Evolutionary conservation across 2,888 invertebrate species (phyloP).

Genomic region (Esperia sulphurella): DNA sequence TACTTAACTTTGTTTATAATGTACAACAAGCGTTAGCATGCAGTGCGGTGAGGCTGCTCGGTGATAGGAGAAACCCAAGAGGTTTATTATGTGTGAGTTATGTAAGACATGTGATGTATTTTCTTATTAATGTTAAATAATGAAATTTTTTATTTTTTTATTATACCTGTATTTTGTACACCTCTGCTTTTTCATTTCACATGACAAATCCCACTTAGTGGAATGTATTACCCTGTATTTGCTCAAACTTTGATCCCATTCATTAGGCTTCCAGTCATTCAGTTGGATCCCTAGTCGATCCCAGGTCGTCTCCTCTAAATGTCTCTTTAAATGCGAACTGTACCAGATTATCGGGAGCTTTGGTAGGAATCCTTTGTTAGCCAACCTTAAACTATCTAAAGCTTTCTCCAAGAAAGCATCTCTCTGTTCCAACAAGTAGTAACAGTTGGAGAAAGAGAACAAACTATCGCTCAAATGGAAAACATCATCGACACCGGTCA

Average conservation of each 20-base stretch:
- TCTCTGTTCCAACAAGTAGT: slow-evolving; percentile 84
- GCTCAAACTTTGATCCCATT: slow-evolving; percentile 82
- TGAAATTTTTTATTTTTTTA: too few species aligned
- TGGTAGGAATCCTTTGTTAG: slow-evolving; percentile 78
- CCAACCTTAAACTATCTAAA: slow-evolving; percentile 77
- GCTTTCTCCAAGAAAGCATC: slow-evolving; percentile 85
- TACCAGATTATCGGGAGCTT: slow-evolving; percentile 84
- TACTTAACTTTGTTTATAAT: too few species aligned
- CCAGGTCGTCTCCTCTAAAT: slow-evolving; percentile 70
- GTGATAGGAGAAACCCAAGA: too few species aligned
- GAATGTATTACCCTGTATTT: slow-evolving; percentile 88
- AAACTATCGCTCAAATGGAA: slow-evolving; percentile 89
- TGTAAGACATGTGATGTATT: too few species aligned
- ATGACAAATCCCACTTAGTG: slow-evolving; percentile 89
- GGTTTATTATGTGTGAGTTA: too few species aligned
- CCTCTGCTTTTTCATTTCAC: slow-evolving; percentile 56
- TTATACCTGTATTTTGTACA: slow-evolving; percentile 45
- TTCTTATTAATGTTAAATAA: too few species aligned
- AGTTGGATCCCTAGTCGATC: slow-evolving; percentile 82
- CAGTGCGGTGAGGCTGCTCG: too few species aligned
- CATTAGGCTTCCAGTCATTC: slow-evolving; percentile 85
- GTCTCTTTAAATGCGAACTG: slow-evolving; percentile 63
- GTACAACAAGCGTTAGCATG: too few species aligned
- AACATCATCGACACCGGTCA: slow-evolving; percentile 85
- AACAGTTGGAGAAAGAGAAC: slow-evolving; percentile 84